Conservation (phyloP, 2,888 invertebrate species). For the Pyrrhia umbra region DNA sequence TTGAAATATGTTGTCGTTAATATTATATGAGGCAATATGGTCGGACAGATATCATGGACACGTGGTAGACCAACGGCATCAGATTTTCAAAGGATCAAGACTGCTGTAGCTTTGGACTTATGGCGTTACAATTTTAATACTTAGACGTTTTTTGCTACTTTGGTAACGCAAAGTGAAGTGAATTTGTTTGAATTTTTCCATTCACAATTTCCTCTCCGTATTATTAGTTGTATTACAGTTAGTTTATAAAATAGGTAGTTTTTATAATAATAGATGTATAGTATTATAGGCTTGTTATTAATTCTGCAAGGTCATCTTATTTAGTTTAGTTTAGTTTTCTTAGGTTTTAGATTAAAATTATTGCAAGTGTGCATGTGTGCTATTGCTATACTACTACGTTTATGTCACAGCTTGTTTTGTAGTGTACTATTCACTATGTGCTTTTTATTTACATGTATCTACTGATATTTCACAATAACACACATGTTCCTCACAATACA, state of each 20-base stretch:
- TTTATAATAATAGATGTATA: too few relatives aligned
- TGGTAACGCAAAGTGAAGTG: too few relatives aligned
- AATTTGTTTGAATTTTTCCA: too few relatives aligned
- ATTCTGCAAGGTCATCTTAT: too few relatives aligned
- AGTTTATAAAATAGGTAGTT: too few relatives aligned
- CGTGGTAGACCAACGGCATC: background rate
- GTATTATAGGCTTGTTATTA: too few relatives aligned
- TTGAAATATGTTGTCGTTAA: conserved; percentile 6
- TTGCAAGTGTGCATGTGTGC: conserved; percentile 4
- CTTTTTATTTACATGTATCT: background rate
- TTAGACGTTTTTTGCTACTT: too few relatives aligned
- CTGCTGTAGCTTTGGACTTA: background rate
- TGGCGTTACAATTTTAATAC: too few relatives aligned
- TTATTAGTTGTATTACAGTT: too few relatives aligned
- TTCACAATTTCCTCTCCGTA: too few relatives aligned
- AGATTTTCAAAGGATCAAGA: background rate
- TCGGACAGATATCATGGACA: background rate
- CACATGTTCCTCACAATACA: conserved; percentile 18
- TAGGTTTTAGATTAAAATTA: background rate
- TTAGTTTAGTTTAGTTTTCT: too few relatives aligned
- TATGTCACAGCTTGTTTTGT: background rate
- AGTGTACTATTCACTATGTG: conserved; percentile 11
- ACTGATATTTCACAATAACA: background rate
- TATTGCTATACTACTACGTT: background rate
- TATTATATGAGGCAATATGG: background rate